phyloP scores from a whole-genome alignment of 2,888 invertebrate genomes.

The Rhamphomyia laevipes region DNA sequence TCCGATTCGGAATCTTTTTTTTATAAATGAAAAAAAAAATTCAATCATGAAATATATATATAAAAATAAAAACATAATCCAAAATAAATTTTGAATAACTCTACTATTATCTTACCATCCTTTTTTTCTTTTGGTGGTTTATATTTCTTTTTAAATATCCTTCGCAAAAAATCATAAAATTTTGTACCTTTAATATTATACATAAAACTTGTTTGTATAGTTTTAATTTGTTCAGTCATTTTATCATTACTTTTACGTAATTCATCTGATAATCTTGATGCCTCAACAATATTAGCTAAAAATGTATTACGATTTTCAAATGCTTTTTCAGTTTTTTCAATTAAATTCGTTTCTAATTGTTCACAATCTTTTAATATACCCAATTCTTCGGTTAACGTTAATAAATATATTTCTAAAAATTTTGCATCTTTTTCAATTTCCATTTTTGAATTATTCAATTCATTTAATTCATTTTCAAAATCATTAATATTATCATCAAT shows the following conservation, averaged over 20 bases:
- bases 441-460: slow-evolving; percentile 45
- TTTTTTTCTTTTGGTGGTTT: slow-evolving; percentile 50
- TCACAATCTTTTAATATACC: slow-evolving; percentile 63
- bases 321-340: slow-evolving; percentile 46
- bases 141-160: slow-evolving; percentile 75
- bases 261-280: slow-evolving; percentile 42
- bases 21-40: not conserved
- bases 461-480: slow-evolving; percentile 53
- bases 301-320: slow-evolving; percentile 43
- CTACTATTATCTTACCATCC: not conserved
- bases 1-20: slow-evolving; percentile 24
- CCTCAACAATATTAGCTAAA: slow-evolving; percentile 40
- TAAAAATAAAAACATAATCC: not conserved
- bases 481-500: slow-evolving; percentile 46
- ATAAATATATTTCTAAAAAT: slow-evolving; percentile 50
- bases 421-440: slow-evolving; percentile 45
- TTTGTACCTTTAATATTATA: slow-evolving; percentile 54
- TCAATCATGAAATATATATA: not conserved
- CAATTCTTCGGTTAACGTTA: slow-evolving; percentile 61
- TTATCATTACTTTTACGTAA: slow-evolving; percentile 37
- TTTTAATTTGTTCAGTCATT: slow-evolving; percentile 39
- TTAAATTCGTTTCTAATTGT: slow-evolving; percentile 51
- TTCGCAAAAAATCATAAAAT: slow-evolving; percentile 63
- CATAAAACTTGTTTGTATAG: slow-evolving; percentile 45
- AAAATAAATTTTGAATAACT: not conserved